These are phyloP conservation scores for Prunella fulvescens DNA, from an alignment of 2,113 vertebrate genomes.

Conservation along the genomic window DNA sequence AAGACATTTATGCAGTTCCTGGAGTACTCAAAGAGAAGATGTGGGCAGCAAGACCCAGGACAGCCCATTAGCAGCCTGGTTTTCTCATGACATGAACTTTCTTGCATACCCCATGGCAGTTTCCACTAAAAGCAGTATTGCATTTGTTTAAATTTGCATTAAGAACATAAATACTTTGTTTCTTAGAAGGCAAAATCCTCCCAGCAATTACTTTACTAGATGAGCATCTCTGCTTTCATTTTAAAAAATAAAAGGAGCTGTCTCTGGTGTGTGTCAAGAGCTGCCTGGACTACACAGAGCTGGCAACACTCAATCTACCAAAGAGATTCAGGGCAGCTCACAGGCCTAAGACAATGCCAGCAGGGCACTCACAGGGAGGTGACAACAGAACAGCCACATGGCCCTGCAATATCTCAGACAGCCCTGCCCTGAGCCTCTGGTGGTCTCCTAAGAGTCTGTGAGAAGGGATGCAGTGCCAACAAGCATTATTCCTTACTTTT, in stretches of 20 bases:
- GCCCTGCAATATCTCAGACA: background rate
- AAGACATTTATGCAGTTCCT: background rate
- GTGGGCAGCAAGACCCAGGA: background rate
- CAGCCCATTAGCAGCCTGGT: background rate
- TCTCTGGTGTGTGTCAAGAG: background rate
- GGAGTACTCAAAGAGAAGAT: background rate
- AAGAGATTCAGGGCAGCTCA: background rate
- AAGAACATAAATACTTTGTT: conserved; percentile 15
- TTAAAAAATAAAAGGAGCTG: background rate
- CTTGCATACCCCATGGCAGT: background rate
- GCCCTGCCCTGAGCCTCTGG: background rate
- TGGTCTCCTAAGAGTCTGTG: background rate
- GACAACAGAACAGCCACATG: background rate
- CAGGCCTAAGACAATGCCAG: background rate
- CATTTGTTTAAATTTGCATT: conserved; percentile 26
- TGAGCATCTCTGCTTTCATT: background rate
- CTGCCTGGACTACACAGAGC: background rate
- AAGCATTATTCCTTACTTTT: background rate
- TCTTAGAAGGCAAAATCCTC: conserved; percentile 12
- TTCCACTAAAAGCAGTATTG: background rate
- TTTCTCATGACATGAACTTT: background rate
- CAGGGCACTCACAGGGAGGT: background rate
- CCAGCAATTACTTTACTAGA: background rate
- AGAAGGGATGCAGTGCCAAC: background rate
- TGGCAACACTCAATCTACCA: background rate